Conservation (phyloP, 2,797 vertebrate genomes). For the Rhynchotus rufescens region DNA sequence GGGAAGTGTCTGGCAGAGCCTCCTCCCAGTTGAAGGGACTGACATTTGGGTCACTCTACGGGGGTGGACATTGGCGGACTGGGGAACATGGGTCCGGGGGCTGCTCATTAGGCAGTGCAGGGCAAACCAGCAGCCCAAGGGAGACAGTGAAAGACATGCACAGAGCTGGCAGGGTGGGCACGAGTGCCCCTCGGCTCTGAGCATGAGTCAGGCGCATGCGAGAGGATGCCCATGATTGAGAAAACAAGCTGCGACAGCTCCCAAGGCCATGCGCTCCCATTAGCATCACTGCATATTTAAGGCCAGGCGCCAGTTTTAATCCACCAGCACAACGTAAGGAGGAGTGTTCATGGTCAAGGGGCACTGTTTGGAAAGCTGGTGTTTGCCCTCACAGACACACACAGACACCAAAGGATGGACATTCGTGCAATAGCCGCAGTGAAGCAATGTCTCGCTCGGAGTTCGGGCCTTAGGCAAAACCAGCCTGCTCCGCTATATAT, state of each 20-base stretch:
- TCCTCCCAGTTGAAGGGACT: neutral
- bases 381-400: neutral
- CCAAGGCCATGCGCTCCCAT: rapidly evolving
- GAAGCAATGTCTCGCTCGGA: neutral
- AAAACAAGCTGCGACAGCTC: neutral
- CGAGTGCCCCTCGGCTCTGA: neutral
- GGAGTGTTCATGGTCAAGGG: neutral
- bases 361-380: neutral
- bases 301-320: neutral
- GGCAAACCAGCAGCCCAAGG: too few species aligned
- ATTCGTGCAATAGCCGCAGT: neutral
- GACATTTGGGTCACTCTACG: too few species aligned
- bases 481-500: neutral
- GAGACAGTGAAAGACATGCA: neutral
- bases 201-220: rapidly evolving
- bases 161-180: rapidly evolving
- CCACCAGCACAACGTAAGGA: neutral
- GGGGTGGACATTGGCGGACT: neutral
- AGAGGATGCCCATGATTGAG: neutral
- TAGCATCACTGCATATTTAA: neutral
- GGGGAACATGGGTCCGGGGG: neutral
- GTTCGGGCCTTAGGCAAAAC: neutral
- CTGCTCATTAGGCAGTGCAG: neutral
- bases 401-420: neutral
- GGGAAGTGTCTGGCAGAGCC: neutral